phyloP scores from a whole-genome alignment of 30 jellyfish, hydroid and myxozoan species.

The Sanderia malayensis region DNA sequence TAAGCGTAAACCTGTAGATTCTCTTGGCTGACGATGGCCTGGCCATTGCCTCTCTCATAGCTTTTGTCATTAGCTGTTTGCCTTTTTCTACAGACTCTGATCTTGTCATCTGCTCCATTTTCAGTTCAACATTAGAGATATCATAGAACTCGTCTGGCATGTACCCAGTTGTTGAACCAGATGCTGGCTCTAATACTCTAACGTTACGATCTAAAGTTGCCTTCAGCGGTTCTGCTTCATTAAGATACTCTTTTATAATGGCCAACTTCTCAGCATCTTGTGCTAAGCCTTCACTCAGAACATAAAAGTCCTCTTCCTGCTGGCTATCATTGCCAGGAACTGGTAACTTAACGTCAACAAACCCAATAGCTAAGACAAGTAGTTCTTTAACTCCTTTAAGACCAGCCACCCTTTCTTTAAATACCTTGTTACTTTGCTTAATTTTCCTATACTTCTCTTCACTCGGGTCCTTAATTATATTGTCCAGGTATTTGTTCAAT shows the following conservation, averaged over 20 bases:
- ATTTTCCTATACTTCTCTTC: constrained; percentile 85
- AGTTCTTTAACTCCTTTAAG: constrained; percentile 76
- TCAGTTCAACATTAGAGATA: constrained; percentile 59
- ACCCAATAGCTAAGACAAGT: constrained; percentile 78
- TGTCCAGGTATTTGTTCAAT: constrained; percentile 62
- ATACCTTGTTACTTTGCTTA: constrained; percentile 59
- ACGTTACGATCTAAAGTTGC: constrained; percentile 62
- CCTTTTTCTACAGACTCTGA: constrained; percentile 49
- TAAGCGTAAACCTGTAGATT: constrained; percentile 47
- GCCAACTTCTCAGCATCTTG: constrained; percentile 65
- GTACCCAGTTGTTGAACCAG: constrained; percentile 33
- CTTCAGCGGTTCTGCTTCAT: constrained; percentile 87
- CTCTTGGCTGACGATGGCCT: constrained; percentile 21
- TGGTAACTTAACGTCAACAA: constrained; percentile 59
- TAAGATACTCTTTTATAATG: constrained; percentile 40
- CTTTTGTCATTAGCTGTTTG: constrained; percentile 65
- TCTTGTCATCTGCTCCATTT: constrained; percentile 49
- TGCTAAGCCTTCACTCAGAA: constrained; percentile 68
- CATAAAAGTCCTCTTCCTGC: constrained; percentile 54
- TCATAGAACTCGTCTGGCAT: constrained; percentile 68
- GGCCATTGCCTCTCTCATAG: constrained; percentile 70
- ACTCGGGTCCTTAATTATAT: constrained; percentile 64
- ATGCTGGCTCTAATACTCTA: constrained; percentile 62
- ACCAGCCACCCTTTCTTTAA: constrained; percentile 66
- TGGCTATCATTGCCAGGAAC: constrained; percentile 22